Evolutionary conservation across 2,113 vertebrate species (phyloP), one percentile per base, ranked within the genome.

Genomic region (Calonectris borealis): DNA sequence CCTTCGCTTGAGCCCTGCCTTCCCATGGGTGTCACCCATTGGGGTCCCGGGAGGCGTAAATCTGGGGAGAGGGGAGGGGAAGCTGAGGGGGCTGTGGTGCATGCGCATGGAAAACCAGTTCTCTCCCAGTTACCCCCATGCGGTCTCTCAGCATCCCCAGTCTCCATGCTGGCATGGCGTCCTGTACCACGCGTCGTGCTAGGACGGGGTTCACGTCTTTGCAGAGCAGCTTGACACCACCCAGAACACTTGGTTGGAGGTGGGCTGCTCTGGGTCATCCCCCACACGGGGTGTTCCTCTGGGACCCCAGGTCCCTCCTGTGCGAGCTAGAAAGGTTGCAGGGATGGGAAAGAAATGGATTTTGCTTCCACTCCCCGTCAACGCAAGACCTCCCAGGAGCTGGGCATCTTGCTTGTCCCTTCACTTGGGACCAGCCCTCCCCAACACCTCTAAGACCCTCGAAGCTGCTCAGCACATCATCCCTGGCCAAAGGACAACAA

Each of bases 171-270:
- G 32, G n/a, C 6, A 3, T 4, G 11, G 14, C 62, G 24, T 19
- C 44, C 69, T 46, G 34, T 31, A 40, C 49, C 57, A n/a, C 0
- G 1, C 0, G 0, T 19, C 6, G 0, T 10, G 25, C 21, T 7
- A 46, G 69, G 62, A 40, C 0, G 6, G 32, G 61, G 36, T 27
- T 48, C 1, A 3, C n/a, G 52, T 20, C 73, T 64, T 38, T 60
- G 68, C 26, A 58, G 51, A 34, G 51, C 27, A 73, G 34, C 75
- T 52, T 21, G 18, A 18, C 25, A 22, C 25, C 55, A 51, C 8
- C 19, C 75, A 85, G 36, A 19, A 16, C 4, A 0, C 22, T 31
- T 20, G 29, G 51, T 22, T 17, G 26, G 18, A 14, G 48, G 9
- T 2, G 6, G 14, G 29, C 61, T 51, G 40, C 69, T 62, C 24